phyloP scores from a whole-genome alignment of 1,140 invertebrate genomes.

The Drosophila obscura region DNA sequence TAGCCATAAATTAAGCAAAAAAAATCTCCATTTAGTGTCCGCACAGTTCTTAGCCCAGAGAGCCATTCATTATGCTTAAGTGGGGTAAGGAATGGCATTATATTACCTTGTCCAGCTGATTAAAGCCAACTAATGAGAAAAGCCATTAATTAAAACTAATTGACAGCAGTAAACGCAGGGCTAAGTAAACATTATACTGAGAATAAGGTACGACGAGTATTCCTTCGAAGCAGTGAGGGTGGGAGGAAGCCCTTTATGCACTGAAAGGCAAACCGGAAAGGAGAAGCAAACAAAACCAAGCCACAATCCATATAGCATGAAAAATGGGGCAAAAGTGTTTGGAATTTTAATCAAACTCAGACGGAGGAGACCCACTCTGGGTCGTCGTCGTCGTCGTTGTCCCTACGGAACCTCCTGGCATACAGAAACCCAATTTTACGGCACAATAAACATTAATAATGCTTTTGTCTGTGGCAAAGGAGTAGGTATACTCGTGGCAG shows the following conservation, averaged over 20 bases:
- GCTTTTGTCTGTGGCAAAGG: conserved; percentile 3
- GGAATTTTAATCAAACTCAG: conserved; percentile 18
- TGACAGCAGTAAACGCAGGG: not conserved
- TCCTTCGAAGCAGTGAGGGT: not conserved
- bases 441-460: conserved; percentile 55
- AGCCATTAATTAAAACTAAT: conserved; percentile 4
- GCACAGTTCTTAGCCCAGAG: too few species aligned
- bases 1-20: too few species aligned
- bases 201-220: too few species aligned
- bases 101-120: not conserved
- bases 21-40: too few species aligned
- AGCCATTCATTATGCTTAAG: too few species aligned
- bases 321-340: conserved; percentile 5
- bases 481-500: not conserved
- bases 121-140: too few species aligned
- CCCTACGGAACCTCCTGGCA: not conserved
- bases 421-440: conserved; percentile 42
- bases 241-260: too few species aligned
- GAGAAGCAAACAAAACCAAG: too few species aligned
- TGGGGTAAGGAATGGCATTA: too few species aligned
- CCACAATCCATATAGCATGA: not conserved
- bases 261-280: too few species aligned
- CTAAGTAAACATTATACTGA: too few species aligned
- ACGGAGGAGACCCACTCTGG: not conserved
- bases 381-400: too few species aligned